A percentile compares a stretch with the other conserved stretches of the same genome.
These are phyloP conservation scores for Heliconius melpomene DNA, from an alignment of 1,140 invertebrate species.

Conservation along the genomic window DNA sequence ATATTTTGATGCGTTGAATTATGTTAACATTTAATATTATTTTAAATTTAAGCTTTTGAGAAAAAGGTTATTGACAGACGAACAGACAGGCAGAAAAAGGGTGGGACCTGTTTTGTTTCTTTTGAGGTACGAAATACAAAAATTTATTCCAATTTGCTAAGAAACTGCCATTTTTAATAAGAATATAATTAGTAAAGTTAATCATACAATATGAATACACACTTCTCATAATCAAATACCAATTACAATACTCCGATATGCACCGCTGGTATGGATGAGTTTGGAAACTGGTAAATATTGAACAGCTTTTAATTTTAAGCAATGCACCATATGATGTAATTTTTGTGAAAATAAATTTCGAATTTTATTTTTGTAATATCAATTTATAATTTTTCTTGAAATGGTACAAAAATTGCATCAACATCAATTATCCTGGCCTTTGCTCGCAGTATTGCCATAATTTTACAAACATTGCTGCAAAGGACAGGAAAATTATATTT, in stretches of 20 bases:
- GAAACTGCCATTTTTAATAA: neutral
- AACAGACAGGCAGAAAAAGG: no score
- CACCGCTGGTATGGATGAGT: slow-evolving; percentile 80
- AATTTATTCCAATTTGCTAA: no score
- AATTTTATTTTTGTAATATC: no score
- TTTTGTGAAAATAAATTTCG: neutral
- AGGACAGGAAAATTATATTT: neutral
- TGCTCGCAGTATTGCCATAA: neutral
- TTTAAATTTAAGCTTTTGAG: no score
- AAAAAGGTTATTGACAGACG: no score
- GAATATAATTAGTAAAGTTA: neutral
- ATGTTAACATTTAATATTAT: no score
- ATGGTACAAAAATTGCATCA: slow-evolving; percentile 1
- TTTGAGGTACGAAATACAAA: no score
- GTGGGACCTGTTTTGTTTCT: no score
- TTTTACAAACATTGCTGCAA: neutral
- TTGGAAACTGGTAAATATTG: slow-evolving; percentile 66
- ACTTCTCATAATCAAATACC: slow-evolving; percentile 49
- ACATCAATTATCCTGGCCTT: neutral
- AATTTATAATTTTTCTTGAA: neutral
- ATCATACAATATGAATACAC: slow-evolving; percentile 36
- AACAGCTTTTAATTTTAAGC: slow-evolving; percentile 15
- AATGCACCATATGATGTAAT: slow-evolving; percentile 21
- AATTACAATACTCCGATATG: slow-evolving; percentile 71
- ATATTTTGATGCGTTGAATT: no score